Percentiles rank a stretch among this genome's conserved stretches.
These are phyloP conservation scores for Poecilobothrus nobilitatus DNA, from an alignment of 2,888 invertebrate species.

Conservation along the genomic window DNA sequence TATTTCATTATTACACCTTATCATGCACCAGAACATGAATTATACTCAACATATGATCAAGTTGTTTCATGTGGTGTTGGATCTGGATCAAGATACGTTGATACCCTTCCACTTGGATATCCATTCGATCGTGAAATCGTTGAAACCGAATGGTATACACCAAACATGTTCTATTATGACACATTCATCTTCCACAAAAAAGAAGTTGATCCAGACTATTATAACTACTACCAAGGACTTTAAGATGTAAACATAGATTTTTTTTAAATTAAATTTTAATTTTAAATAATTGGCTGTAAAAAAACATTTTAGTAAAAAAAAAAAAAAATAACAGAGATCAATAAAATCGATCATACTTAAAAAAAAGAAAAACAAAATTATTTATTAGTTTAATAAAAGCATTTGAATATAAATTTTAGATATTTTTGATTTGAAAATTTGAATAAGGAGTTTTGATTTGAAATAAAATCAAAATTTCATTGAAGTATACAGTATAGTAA, in stretches of 20 bases:
- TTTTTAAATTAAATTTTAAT: neutral
- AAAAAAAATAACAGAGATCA: neutral
- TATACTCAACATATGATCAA: constrained; percentile 45
- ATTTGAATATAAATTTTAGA: neutral
- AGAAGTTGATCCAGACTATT: neutral
- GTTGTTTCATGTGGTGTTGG: constrained; percentile 48
- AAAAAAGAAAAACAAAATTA: neutral
- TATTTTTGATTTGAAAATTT: too few species aligned
- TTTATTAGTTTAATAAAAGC: constrained; percentile 4
- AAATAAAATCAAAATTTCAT: too few species aligned
- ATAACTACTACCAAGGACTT: neutral
- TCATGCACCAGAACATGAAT: constrained; percentile 45
- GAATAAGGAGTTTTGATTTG: too few species aligned
- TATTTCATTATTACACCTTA: constrained; percentile 55
- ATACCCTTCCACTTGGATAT: constrained; percentile 60
- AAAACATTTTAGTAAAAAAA: neutral
- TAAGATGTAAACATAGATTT: neutral
- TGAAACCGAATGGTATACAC: constrained; percentile 51
- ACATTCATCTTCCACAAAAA: constrained; percentile 55
- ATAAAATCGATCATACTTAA: neutral
- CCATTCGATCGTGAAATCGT: constrained; percentile 63
- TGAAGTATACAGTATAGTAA: too few species aligned
- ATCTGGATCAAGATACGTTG: constrained; percentile 49
- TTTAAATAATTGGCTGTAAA: neutral
- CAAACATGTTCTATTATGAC: constrained; percentile 61